Evolutionary conservation across 2,888 invertebrate species (phyloP).

Genomic region (Phyllotreta striolata): DNA sequence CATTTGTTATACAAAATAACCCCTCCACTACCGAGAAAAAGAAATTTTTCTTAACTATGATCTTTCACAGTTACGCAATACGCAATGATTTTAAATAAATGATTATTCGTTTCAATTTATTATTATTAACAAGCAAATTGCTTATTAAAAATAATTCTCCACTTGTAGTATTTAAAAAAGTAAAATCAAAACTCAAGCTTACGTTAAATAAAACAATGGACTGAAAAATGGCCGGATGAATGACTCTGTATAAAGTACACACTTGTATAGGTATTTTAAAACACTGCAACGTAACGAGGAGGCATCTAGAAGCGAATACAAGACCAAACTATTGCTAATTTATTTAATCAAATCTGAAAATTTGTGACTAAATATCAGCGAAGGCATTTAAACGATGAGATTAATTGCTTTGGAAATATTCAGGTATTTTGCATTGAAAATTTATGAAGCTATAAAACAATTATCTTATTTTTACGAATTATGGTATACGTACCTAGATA

Average conservation of each 20-base stretch:
- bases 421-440: conserved; percentile 28
- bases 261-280: conserved; percentile 11
- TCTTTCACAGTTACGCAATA: too few relatives aligned
- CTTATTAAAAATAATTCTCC: too few relatives aligned
- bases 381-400: conserved; percentile 22
- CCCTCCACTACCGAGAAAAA: too few relatives aligned
- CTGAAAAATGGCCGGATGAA: background rate
- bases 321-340: conserved; percentile 32
- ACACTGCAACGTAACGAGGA: conserved; percentile 23
- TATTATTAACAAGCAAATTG: too few relatives aligned
- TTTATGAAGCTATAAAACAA: conserved; percentile 22
- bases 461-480: too few relatives aligned
- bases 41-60: too few relatives aligned
- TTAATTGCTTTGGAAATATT: conserved; percentile 25
- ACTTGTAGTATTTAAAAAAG: too few relatives aligned
- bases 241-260: conserved; percentile 24
- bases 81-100: too few relatives aligned
- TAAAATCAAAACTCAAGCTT: too few relatives aligned
- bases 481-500: too few relatives aligned
- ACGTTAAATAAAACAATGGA: background rate
- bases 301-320: conserved; percentile 28
- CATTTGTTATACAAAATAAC: background rate
- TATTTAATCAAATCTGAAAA: conserved; percentile 39
- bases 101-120: too few relatives aligned
- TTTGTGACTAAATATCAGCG: conserved; percentile 28